Conservation (phyloP, 2,113 vertebrate species). For the Campylorhamphus procurvoides region DNA sequence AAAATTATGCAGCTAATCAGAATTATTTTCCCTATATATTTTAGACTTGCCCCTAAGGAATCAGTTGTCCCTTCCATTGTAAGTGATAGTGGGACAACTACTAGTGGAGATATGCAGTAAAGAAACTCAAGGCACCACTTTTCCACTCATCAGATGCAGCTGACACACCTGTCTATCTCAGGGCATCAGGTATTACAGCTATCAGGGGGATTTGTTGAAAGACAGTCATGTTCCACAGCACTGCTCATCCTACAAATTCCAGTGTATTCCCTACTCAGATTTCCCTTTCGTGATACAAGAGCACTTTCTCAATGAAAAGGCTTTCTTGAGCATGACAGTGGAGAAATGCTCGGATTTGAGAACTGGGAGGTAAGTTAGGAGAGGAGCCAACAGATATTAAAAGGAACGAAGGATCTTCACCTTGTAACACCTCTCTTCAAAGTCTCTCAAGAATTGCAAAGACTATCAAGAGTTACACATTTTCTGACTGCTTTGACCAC, state of each 20-base stretch:
- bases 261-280: neutral
- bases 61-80: neutral
- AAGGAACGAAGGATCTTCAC: neutral
- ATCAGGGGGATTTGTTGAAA: neutral
- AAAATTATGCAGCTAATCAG: neutral
- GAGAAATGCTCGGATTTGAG: neutral
- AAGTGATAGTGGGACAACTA: neutral
- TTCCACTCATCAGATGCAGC: neutral
- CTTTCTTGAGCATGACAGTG: neutral
- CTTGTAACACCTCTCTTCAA: neutral
- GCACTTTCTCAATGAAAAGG: neutral
- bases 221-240: neutral
- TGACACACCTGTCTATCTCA: neutral
- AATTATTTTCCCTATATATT: neutral
- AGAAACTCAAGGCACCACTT: neutral
- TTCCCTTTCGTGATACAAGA: neutral
- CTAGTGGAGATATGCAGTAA: neutral
- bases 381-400: neutral
- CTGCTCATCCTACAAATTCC: neutral
- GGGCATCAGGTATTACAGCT: neutral
- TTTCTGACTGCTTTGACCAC: neutral
- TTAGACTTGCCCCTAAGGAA: neutral
- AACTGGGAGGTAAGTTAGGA: neutral
- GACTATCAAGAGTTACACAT: rapidly evolving
- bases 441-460: neutral